These are phyloP conservation scores for Carettochelys insculpta DNA, from an alignment of 2,113 vertebrate genomes.

Conservation along the genomic window DNA sequence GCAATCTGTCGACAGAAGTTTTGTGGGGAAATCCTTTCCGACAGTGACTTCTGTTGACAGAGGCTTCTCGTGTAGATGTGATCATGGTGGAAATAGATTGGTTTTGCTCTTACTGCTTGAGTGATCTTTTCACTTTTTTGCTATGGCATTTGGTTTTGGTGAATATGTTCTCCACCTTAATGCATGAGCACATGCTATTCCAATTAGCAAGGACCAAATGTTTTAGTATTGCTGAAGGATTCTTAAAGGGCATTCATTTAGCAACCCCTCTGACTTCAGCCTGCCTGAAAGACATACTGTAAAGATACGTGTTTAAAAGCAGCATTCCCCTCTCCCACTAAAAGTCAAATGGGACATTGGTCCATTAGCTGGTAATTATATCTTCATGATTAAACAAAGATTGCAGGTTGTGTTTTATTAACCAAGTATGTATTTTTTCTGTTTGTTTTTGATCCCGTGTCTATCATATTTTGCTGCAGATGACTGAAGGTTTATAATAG, in stretches of 20 bases:
- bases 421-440: neutral
- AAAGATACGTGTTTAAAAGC: constrained; percentile 20
- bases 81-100: constrained; percentile 19
- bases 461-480: neutral
- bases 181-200: constrained; percentile 9
- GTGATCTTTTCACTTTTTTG: neutral
- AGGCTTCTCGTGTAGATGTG: too few species aligned
- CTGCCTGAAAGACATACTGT: constrained; percentile 30
- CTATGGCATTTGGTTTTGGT: too few species aligned
- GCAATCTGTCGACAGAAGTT: too few species aligned
- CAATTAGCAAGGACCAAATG: constrained; percentile 29
- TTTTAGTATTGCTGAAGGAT: constrained; percentile 10
- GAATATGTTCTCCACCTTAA: constrained; percentile 27
- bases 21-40: too few species aligned
- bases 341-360: constrained; percentile 42
- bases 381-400: constrained; percentile 2
- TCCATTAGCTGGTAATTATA: constrained; percentile 35
- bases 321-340: constrained; percentile 5
- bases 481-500: neutral
- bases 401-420: constrained; percentile 17
- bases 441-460: constrained; percentile 7
- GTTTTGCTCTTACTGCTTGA: neutral
- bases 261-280: constrained; percentile 14
- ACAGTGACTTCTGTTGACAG: too few species aligned
- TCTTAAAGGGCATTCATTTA: neutral